These are phyloP conservation scores for Cottus gobio DNA, from an alignment of 2,113 vertebrate genomes.

Conservation along the genomic window DNA sequence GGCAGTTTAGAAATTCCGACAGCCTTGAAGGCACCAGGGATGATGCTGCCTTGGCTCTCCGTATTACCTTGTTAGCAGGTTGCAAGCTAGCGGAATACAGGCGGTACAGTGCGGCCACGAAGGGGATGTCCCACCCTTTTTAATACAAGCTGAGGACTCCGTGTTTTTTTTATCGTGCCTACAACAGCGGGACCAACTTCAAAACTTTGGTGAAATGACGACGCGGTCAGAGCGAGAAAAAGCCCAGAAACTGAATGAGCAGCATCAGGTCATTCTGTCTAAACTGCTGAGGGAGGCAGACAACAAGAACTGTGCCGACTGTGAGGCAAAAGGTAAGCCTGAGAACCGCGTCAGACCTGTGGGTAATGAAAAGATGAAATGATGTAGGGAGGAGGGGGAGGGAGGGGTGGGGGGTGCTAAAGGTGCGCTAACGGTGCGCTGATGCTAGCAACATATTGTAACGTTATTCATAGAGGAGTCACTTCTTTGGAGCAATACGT, in stretches of 20 bases:
- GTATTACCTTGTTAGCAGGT: constrained; percentile 65
- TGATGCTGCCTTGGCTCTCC: constrained; percentile 51
- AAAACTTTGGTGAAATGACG: constrained; percentile 82
- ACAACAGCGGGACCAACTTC: background rate
- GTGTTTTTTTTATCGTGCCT: constrained; percentile 3
- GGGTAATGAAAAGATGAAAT: background rate
- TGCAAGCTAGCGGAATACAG: constrained; percentile 35
- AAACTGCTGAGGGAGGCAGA: constrained; percentile 92
- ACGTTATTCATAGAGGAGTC: constrained; percentile 9
- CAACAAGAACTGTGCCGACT: constrained; percentile 97
- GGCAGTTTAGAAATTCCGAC: constrained; percentile 40
- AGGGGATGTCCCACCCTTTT: constrained; percentile 42
- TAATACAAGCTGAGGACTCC: constrained; percentile 23
- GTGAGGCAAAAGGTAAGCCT: constrained; percentile 91
- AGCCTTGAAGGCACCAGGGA: constrained; percentile 59
- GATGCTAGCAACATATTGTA: constrained; percentile 25
- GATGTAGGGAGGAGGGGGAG: too few relatives aligned
- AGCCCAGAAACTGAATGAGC: constrained; percentile 96
- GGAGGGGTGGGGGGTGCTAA: too few relatives aligned
- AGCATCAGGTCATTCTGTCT: constrained; percentile 94
- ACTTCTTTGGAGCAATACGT: constrained; percentile 2
- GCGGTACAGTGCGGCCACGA: background rate
- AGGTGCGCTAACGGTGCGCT: constrained; percentile 1
- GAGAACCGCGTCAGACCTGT: background rate
- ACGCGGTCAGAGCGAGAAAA: constrained; percentile 95